Evolutionary conservation across 2,113 vertebrate genomes (phyloP), one percentile per base, ranked within the genome.

Genomic region (Zeus faber): DNA sequence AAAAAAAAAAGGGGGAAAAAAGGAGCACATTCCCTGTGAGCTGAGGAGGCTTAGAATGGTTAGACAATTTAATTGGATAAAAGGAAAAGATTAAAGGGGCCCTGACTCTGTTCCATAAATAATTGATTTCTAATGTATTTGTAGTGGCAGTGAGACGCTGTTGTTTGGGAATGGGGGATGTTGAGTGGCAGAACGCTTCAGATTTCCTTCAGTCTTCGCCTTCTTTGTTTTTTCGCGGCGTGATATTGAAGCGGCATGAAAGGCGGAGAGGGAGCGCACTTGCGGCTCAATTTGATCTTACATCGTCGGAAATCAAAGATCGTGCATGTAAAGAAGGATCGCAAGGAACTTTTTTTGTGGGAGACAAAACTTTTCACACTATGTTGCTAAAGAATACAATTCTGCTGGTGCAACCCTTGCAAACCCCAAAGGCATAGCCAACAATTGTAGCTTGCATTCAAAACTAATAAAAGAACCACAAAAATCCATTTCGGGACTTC

Each of bases 41-140:
- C 79, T 65, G 67, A 27, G 69, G 76, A 85, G 85, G 63, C 80
- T 83, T 66, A 66, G 81, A 73, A 81, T 85, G 79, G 84, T 91
- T 88, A 88, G 85, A 86, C 88, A 86, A 80, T 89, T 87, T 91
- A 90, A 89, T 89, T 90, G 87, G 86, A 89, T 89, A 89, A 91
- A 91, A 89, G 86, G 79, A 78, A 84, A 87, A 89, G 87, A 90
- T 90, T 88, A 90, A 89, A 91, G 87, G 82, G 69, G 75, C 82
- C 82, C 78, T 78, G 83, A 89, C 83, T 86, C 70, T 56, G 70
- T 76, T 83, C 83, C 86, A 87, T 91, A 84, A 90, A 90, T 90
- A 89, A 91, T 88, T 86, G 87, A 91, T 91, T 85, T 83, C 72
- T 88, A 89, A 88, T 85, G 86, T 87, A 87, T 90, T 85, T 83